Base-by-base conservation (phyloP, 2,888 invertebrate genomes). In the Drosophila nr. medialis region DNA sequence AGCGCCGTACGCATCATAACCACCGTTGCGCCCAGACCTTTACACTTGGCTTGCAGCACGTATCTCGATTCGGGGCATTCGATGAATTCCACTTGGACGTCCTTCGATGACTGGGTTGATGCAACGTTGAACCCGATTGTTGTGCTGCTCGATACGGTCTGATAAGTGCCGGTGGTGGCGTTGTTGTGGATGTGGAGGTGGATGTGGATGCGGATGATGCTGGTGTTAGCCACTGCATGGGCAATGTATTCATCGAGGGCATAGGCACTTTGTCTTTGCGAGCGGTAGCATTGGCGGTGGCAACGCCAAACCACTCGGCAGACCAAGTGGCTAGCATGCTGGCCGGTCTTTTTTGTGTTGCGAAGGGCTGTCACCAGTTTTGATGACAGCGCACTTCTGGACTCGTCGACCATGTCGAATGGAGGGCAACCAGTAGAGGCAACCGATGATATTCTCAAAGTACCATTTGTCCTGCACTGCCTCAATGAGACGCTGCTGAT, bases 391-490 rank as follows among this genome's bases (percentile, higher is more conserved):
- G 3, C 48, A 63, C 13, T 77, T 63, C 0, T 38, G 32, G 1
- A 4, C 27, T 1, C 15, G 24, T 7, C 60, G 63, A 7, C 15
- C 4, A 0, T 54, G 3, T 0, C 32, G 40, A 11, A 21, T 4
- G 4, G 18, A 13, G 0, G 45, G 27, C 49, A 59, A 36, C 11
- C 69, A 72, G 48, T 88, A 84, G 1, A 91, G 68, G 24, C 83
- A 75, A 0, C 69, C 75, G 13, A 92, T 91, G 6, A 80, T 73
- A 0, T 72, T 67, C 71, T 92, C 92, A 18, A 92, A 92, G 49
- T 85, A 91, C 92, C 92, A 92, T 66, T 90, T 91, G 45, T 92
- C 92, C 18, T 87, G 86, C 3, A 92, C 77, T 0, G 83, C 77
- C 15, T 80, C 80, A 0, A 91, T 73, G 0, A 92, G 77, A 8